Percentiles rank a stretch among this genome's conserved stretches.
These are phyloP conservation scores for Zophobas atratus DNA, from an alignment of 1,140 invertebrate species.

Conservation along the genomic window DNA sequence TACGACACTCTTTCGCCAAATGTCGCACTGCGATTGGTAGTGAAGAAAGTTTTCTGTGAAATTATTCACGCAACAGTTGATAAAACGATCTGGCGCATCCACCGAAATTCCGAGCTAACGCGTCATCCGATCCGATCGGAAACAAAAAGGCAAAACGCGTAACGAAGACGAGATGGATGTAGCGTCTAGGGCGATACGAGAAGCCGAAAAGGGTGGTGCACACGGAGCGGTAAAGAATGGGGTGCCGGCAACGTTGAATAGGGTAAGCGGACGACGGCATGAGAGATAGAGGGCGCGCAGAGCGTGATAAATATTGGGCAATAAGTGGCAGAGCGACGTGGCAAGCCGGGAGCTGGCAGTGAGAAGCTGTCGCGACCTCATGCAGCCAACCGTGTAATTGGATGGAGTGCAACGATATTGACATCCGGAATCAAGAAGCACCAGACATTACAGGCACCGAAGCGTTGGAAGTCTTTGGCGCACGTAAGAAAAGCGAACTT, in stretches of 20 bases:
- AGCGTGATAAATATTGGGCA: slow-evolving; percentile 61
- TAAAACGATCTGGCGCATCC: slow-evolving; percentile 33
- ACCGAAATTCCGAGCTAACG: slow-evolving; percentile 8
- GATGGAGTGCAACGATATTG: slow-evolving; percentile 62
- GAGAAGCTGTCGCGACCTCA: slow-evolving; percentile 65
- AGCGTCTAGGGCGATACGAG: slow-evolving; percentile 37
- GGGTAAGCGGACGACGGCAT: slow-evolving; percentile 41
- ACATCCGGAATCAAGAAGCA: slow-evolving; percentile 45
- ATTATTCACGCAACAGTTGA: slow-evolving; percentile 33
- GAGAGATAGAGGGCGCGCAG: slow-evolving; percentile 43
- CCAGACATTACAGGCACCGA: neutral
- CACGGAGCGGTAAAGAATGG: slow-evolving; percentile 46
- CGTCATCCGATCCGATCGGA: slow-evolving; percentile 33
- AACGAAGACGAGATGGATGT: slow-evolving; percentile 42
- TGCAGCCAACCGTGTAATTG: slow-evolving; percentile 64
- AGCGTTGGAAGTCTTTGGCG: too few species aligned
- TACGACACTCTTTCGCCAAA: too few species aligned
- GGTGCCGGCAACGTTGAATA: slow-evolving; percentile 54
- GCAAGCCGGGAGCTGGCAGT: slow-evolving; percentile 58
- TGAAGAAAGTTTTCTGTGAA: neutral
- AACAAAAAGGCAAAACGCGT: slow-evolving; percentile 49
- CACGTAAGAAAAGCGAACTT: too few species aligned
- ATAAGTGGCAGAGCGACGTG: slow-evolving; percentile 61
- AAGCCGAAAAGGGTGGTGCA: slow-evolving; percentile 41
- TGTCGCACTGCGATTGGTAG: too few species aligned